Percentiles rank a stretch among this genome's conserved stretches.
Conservation (phyloP, 2,888 invertebrate species). For the Myopa tessellatipennis region DNA sequence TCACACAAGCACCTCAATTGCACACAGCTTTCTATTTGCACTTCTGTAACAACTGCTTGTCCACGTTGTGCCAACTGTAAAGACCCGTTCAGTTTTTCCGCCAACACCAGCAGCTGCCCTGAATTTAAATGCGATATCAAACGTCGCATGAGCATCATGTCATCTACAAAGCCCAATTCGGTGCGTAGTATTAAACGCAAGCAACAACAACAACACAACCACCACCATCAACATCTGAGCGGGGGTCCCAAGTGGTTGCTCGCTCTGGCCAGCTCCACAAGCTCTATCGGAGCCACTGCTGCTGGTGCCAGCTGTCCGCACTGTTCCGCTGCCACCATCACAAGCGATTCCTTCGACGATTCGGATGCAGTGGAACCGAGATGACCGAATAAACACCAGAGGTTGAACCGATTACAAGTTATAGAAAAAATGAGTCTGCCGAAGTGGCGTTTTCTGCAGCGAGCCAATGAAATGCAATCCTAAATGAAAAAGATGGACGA, state of each 20-base stretch:
- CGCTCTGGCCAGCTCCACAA: conserved; percentile 50
- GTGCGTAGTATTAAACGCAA: conserved; percentile 39
- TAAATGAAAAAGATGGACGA: too few relatives aligned
- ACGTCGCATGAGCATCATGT: conserved; percentile 53
- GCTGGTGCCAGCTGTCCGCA: conserved; percentile 47
- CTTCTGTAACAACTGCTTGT: conserved; percentile 57
- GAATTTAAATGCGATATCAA: conserved; percentile 47
- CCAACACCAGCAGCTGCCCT: conserved; percentile 33
- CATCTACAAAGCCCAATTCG: conserved; percentile 46
- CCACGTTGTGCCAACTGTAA: conserved; percentile 58
- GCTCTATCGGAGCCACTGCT: neutral
- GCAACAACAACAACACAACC: conserved; percentile 48
- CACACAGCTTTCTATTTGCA: conserved; percentile 49
- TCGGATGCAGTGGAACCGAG: conserved; percentile 47
- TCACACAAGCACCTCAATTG: conserved; percentile 1
- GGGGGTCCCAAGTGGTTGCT: conserved; percentile 55
- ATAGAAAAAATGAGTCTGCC: neutral
- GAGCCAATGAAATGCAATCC: too few relatives aligned
- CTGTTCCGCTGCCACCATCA: conserved; percentile 45
- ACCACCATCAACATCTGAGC: conserved; percentile 36
- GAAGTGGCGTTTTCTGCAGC: neutral
- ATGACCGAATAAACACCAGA: conserved; percentile 56
- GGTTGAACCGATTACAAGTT: conserved; percentile 50
- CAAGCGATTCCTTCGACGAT: conserved; percentile 35
- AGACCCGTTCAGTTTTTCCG: conserved; percentile 38